Percentiles rank a stretch among this genome's conserved stretches.
phyloP scores from a whole-genome alignment of 1,140 invertebrate genomes.

The Subanguina moxae region DNA sequence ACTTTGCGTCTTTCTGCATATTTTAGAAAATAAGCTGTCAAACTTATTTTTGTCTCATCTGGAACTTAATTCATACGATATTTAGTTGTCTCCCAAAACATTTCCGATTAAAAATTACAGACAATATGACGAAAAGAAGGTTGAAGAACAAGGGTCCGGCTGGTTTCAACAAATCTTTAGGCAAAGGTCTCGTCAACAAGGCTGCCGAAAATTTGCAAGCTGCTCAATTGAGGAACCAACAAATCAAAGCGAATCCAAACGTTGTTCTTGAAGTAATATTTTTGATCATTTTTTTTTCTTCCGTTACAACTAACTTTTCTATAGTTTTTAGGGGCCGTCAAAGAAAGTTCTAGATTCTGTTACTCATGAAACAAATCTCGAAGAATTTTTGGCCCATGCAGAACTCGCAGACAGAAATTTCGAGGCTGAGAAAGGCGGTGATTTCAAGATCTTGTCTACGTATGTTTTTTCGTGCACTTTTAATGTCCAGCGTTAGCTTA shows the following conservation, averaged over 20 bases:
- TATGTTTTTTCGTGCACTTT: slow-evolving; percentile 10
- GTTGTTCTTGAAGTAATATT: neutral
- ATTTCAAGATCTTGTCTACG: slow-evolving; percentile 43
- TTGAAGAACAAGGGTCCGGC: slow-evolving; percentile 43
- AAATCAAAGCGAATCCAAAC: slow-evolving; percentile 11
- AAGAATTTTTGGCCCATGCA: slow-evolving; percentile 90
- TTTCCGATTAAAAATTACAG: too few relatives aligned
- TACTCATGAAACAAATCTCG: slow-evolving; percentile 87
- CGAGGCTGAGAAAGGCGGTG: slow-evolving; percentile 59
- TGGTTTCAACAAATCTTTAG: slow-evolving; percentile 54
- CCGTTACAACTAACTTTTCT: slow-evolving; percentile 16
- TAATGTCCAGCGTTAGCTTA: neutral
- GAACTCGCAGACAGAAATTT: slow-evolving; percentile 89
- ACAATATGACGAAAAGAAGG: slow-evolving; percentile 53
- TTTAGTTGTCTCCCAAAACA: too few relatives aligned
- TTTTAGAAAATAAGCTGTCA: too few relatives aligned
- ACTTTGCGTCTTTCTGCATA: too few relatives aligned
- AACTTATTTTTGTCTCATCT: too few relatives aligned
- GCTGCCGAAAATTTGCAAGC: neutral
- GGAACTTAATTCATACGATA: too few relatives aligned
- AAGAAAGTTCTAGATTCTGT: slow-evolving; percentile 63
- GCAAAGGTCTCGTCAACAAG: slow-evolving; percentile 50
- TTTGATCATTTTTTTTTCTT: neutral
- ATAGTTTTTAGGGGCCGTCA: slow-evolving; percentile 30
- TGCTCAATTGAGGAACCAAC: slow-evolving; percentile 19